Percentiles rank a stretch among this genome's conserved stretches.
Conservation (phyloP, 2,888 invertebrate species). For the Hypomecis punctinalis region DNA sequence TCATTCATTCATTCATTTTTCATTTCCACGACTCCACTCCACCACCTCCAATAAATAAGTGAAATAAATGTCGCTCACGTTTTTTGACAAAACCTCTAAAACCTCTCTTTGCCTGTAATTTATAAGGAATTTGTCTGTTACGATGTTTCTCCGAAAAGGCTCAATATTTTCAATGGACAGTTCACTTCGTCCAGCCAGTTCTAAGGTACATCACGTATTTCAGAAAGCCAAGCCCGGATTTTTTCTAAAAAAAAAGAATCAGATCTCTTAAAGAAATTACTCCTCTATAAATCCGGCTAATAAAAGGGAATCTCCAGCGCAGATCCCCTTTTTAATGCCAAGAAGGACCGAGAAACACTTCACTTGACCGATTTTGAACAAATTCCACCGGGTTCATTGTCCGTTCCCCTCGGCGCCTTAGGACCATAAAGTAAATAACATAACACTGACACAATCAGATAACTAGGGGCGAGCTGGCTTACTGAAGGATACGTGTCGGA, state of each 20-base stretch:
- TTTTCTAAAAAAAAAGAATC: not conserved
- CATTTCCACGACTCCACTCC: no score
- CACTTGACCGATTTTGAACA: constrained; percentile 43
- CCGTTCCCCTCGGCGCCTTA: constrained; percentile 43
- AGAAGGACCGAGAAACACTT: constrained; percentile 29
- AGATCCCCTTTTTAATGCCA: constrained; percentile 18
- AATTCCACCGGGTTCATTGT: constrained; percentile 43
- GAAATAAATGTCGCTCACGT: no score
- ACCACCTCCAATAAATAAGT: no score
- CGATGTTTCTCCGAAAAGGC: no score
- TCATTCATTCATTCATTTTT: no score
- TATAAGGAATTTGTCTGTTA: no score
- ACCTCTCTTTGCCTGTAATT: no score
- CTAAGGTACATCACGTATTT: no score
- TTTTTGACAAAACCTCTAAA: no score
- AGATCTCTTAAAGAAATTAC: constrained; percentile 6
- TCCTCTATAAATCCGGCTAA: constrained; percentile 27
- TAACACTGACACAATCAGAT: constrained; percentile 70
- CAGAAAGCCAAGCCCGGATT: no score
- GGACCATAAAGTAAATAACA: constrained; percentile 69
- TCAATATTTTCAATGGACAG: no score
- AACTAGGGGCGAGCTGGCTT: constrained; percentile 55
- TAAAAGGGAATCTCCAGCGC: constrained; percentile 22
- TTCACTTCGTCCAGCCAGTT: no score
- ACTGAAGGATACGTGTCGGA: constrained; percentile 29